A percentile compares a stretch with the other conserved stretches of the same genome.
Evolutionary conservation across 2,113 vertebrate species (phyloP).

Genomic region (Aphyosemion australe): DNA sequence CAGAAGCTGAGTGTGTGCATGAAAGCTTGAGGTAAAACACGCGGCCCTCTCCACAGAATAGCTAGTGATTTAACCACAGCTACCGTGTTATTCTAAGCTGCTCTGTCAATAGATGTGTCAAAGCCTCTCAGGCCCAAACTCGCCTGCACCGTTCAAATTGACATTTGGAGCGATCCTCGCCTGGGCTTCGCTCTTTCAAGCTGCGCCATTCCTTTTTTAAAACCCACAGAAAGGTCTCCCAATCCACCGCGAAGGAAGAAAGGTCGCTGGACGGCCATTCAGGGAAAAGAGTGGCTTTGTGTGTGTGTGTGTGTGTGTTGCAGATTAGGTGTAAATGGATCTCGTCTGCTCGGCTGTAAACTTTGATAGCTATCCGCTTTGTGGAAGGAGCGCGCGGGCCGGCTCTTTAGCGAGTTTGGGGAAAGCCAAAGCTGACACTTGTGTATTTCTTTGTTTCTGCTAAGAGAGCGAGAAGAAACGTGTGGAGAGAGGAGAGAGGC

Average conservation of each 20-base stretch:
- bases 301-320: constrained; percentile 1
- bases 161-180: constrained; percentile 74
- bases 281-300: constrained; percentile 18
- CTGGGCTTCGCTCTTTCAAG: constrained; percentile 62
- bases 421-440: constrained; percentile 37
- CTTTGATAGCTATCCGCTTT: constrained; percentile 48
- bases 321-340: constrained; percentile 72
- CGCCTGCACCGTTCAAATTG: constrained; percentile 70
- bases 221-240: constrained; percentile 56
- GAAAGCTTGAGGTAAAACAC: constrained; percentile 1
- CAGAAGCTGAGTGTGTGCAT: constrained; percentile 4
- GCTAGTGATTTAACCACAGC: constrained; percentile 48
- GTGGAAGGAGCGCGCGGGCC: constrained; percentile 26
- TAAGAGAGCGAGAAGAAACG: constrained; percentile 31
- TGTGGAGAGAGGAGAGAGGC: constrained; percentile 17
- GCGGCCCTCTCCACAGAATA: constrained; percentile 39
- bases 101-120: constrained; percentile 61
- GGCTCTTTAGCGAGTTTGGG: constrained; percentile 46
- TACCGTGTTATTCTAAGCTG: constrained; percentile 56
- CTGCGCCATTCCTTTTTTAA: constrained; percentile 32
- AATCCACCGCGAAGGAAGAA: constrained; percentile 57
- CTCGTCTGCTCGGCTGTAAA: constrained; percentile 57
- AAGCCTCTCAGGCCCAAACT: constrained; percentile 65
- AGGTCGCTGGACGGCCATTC: constrained; percentile 61
- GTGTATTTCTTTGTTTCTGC: constrained; percentile 55